Conservation (phyloP, 1,140 invertebrate genomes). For the Brachionus calyciflorus region DNA sequence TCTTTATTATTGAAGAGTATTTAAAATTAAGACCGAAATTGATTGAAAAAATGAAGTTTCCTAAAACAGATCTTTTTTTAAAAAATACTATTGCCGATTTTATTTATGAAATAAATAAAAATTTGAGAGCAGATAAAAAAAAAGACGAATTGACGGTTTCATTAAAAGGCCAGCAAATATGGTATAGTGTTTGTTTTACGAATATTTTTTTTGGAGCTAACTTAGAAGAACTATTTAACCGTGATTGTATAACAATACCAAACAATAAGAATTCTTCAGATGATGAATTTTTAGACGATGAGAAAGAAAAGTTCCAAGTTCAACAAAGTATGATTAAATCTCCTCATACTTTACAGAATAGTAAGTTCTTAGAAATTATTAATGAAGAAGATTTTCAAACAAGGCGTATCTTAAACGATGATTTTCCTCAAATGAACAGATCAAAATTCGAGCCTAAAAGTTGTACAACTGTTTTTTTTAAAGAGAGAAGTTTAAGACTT, state of each 20-base stretch:
- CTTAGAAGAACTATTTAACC: not conserved
- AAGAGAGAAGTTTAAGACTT: not conserved
- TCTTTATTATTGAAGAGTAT: constrained; percentile 1
- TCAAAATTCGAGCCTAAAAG: not conserved
- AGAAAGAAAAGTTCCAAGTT: not conserved
- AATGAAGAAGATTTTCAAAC: not conserved
- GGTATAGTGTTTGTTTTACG: not conserved
- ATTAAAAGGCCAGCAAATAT: not conserved
- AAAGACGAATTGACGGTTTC: not conserved
- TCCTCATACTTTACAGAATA: constrained; percentile 9
- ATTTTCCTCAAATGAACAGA: not conserved
- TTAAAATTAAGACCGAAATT: not conserved
- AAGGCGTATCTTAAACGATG: not conserved
- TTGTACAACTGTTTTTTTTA: not conserved
- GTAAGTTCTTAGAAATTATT: not conserved
- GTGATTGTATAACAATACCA: not conserved
- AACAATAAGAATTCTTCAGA: not conserved
- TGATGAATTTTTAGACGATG: constrained; percentile 8
- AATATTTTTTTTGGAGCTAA: not conserved
- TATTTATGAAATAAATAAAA: not conserved
- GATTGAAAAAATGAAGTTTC: not conserved
- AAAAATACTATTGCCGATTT: not conserved
- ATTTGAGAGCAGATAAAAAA: constrained; percentile 5
- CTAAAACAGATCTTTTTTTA: not conserved
- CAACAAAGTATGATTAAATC: not conserved